A percentile compares a stretch with the other conserved stretches of the same genome.
Evolutionary conservation across 1,140 invertebrate species (phyloP).

Genomic region (Trypoxylus dichotomus): DNA sequence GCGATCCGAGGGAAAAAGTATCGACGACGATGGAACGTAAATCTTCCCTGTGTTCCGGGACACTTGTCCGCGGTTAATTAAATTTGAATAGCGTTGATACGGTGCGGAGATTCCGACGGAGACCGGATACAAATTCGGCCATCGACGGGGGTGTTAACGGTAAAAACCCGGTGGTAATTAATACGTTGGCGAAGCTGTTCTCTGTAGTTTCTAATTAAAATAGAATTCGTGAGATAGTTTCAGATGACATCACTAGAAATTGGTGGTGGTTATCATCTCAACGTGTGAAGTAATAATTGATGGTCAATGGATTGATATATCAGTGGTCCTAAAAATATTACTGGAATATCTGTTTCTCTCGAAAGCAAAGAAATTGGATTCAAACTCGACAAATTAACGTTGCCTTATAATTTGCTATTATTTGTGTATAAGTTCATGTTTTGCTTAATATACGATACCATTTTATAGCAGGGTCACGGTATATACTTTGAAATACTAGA

Average conservation of each 20-base stretch:
- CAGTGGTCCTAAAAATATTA: too few relatives aligned
- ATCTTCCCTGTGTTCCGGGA: conserved; percentile 14
- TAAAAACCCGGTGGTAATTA: background rate
- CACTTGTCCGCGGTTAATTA: conserved; percentile 21
- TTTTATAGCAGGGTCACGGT: too few relatives aligned
- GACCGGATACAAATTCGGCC: conserved; percentile 7
- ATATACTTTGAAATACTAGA: too few relatives aligned
- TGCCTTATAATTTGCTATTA: too few relatives aligned
- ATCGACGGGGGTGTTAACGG: background rate
- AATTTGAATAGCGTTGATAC: conserved; percentile 24
- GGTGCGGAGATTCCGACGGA: background rate
- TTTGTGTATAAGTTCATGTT: too few relatives aligned
- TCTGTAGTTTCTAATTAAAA: background rate
- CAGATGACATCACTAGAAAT: background rate
- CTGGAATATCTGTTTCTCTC: too few relatives aligned
- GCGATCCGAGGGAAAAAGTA: background rate
- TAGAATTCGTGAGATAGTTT: background rate
- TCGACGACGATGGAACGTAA: background rate
- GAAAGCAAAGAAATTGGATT: too few relatives aligned
- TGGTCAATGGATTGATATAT: too few relatives aligned
- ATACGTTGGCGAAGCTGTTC: background rate
- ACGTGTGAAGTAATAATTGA: too few relatives aligned
- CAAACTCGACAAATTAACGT: too few relatives aligned
- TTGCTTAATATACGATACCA: too few relatives aligned
- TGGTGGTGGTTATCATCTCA: too few relatives aligned